Percentiles rank a stretch among this genome's conserved stretches.
These are phyloP conservation scores for Platyscapa corneri DNA, from an alignment of 1,140 invertebrate species.

Conservation along the genomic window DNA sequence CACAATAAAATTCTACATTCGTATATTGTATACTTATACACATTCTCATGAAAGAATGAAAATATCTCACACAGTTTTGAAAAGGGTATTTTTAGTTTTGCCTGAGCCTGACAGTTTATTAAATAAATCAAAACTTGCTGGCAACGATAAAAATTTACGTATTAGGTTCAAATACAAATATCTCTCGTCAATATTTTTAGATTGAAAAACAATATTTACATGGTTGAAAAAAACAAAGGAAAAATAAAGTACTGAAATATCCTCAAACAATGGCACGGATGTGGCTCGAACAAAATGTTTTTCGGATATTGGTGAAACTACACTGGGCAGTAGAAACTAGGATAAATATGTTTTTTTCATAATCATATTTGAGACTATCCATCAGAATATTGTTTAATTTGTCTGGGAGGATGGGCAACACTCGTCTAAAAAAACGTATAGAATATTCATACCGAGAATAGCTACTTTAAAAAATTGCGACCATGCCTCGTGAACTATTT, in stretches of 20 bases:
- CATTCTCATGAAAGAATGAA: no score
- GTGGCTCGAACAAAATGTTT: slow-evolving; percentile 64
- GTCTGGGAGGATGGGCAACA: background rate
- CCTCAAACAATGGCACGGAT: background rate
- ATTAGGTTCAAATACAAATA: background rate
- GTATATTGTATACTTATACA: no score
- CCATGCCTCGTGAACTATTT: slow-evolving; percentile 74
- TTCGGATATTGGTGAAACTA: slow-evolving; percentile 67
- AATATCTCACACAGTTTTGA: no score
- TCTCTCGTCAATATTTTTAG: background rate
- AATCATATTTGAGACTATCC: background rate
- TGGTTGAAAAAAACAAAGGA: background rate
- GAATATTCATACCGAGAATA: slow-evolving; percentile 54
- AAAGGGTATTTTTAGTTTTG: no score
- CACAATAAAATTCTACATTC: background rate
- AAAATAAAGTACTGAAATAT: background rate
- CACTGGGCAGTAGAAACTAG: slow-evolving; percentile 34
- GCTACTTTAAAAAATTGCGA: slow-evolving; percentile 57
- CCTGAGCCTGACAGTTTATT: background rate
- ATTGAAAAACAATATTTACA: background rate
- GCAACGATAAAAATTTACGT: background rate
- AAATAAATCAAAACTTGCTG: slow-evolving; percentile 30
- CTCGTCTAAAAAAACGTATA: slow-evolving; percentile 45
- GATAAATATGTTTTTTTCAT: slow-evolving; percentile 13
- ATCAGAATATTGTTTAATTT: slow-evolving; percentile 49